Base-by-base conservation (phyloP, 1,140 invertebrate species). In the Diorhabda carinulata region DNA sequence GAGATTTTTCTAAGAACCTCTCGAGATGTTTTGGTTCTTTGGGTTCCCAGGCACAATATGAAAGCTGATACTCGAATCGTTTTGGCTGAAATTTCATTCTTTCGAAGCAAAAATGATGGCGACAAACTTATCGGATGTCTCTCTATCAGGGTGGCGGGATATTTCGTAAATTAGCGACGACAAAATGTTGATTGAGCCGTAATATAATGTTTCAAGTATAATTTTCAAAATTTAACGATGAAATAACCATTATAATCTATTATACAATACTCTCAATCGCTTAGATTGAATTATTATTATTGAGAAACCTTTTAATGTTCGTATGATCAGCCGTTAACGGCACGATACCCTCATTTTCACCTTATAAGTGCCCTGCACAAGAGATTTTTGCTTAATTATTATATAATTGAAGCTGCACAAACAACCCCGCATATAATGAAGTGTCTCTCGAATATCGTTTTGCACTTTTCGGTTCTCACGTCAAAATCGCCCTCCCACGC, bases 1-100 rank as follows among this genome's bases (percentile, higher is more conserved):
- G 47, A 52, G 47, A 52, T 52, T 52, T 52, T 52, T 52, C 47
- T 52, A 52, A 52, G 47, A 52, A 52, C 47, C 47, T 52, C 47
- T 52, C n/a, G 6, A 52, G n/a, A 6, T 52, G 47, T n/a, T 25
- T 25, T 52, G 45, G 45, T 9, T 52, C 47, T 52, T n/a, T n/a
- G 47, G 47, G 47, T 52, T 52, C 47, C 47, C 47, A 52, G 6
- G 47, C 47, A 52, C 47, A 6, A 52, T 52, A 52, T 52, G 47
- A 52, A 52, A 52, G n/a, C n/a, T n/a, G 47, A 52, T 52, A 52
- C 47, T 52, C 47, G 6, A 6, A n/a, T 8, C 47, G n/a, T 52
- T 52, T 52, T 52, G 47, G 47, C 47, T 52, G 47, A 52, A 52
- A 52, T 52, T 52, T 52, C 47, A 52, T 52, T 52, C 47, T 52